Evolutionary conservation across 2,113 vertebrate genomes (phyloP).

Genomic region (Pseudopipra pipra): DNA sequence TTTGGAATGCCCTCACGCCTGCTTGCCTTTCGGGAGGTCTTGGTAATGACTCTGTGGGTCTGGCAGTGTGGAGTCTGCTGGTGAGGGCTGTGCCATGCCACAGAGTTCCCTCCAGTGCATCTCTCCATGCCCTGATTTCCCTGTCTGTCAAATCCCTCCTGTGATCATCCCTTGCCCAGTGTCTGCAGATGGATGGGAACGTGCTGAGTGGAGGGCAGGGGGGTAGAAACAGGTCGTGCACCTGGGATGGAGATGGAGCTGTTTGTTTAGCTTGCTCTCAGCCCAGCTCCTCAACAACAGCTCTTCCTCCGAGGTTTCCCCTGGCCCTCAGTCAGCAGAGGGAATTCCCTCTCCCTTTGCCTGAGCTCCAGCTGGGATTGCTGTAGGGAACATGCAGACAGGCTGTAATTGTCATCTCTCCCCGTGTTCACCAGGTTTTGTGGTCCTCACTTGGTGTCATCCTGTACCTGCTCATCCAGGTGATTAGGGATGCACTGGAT

Average conservation of each 20-base stretch:
- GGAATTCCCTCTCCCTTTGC: constrained; percentile 33
- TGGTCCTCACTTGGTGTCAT: neutral
- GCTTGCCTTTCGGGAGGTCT: neutral
- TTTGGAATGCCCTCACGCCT: neutral
- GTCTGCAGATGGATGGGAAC: neutral
- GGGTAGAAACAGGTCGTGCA: rapidly evolving
- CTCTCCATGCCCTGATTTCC: rapidly evolving
- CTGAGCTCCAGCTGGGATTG: neutral
- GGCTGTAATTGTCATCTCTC: neutral
- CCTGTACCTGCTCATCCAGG: neutral
- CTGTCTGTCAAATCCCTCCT: rapidly evolving
- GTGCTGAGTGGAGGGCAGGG: neutral
- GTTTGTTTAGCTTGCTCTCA: neutral
- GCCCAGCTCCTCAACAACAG: neutral
- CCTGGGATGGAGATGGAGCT: neutral
- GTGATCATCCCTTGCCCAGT: neutral
- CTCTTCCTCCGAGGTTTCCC: neutral
- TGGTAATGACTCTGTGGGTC: neutral
- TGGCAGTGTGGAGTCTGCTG: rapidly evolving
- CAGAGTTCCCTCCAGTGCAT: rapidly evolving
- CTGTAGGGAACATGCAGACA: neutral
- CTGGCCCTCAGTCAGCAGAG: neutral
- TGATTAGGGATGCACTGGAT: neutral
- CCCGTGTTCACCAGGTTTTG: neutral
- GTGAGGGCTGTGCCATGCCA: neutral